These are phyloP conservation scores for Melinaea menophilus DNA, from an alignment of 2,888 invertebrate genomes.

Conservation along the genomic window DNA sequence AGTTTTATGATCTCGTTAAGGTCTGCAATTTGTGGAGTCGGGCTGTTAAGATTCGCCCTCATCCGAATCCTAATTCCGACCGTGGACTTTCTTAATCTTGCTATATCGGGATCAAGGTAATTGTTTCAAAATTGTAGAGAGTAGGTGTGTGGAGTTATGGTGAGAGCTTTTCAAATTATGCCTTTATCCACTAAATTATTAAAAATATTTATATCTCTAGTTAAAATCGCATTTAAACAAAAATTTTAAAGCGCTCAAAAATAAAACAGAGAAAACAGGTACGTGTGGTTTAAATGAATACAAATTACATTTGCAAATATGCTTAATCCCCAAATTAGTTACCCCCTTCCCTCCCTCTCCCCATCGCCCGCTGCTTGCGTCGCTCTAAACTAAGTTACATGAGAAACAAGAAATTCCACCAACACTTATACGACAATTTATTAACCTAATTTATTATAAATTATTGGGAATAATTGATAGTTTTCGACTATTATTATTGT, in stretches of 20 bases:
- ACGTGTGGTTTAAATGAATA: constrained; percentile 66
- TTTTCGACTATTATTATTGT: no score
- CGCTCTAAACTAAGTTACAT: constrained; percentile 11
- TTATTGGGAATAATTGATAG: neutral
- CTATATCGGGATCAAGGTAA: constrained; percentile 75
- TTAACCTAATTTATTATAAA: neutral
- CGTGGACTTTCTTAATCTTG: constrained; percentile 78
- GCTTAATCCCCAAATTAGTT: constrained; percentile 75
- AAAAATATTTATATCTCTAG: neutral
- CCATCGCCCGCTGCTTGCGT: constrained; percentile 27
- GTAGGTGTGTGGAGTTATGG: constrained; percentile 22
- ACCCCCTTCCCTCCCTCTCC: constrained; percentile 33
- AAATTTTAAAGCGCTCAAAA: constrained; percentile 1
- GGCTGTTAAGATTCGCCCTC: constrained; percentile 70
- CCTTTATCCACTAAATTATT: no score
- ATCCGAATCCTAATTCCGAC: constrained; percentile 72
- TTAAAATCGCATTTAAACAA: constrained; percentile 1
- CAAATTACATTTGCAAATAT: constrained; percentile 76
- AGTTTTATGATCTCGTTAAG: constrained; percentile 78
- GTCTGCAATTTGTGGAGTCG: constrained; percentile 78
- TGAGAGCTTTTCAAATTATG: no score
- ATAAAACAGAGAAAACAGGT: constrained; percentile 21
- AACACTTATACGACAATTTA: constrained; percentile 6
- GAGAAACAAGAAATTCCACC: constrained; percentile 1
- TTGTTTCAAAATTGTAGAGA: constrained; percentile 72